Percentiles rank a stretch among this genome's conserved stretches.
Evolutionary conservation across 92 coral and sea anemone species (phyloP).

Genomic region (Phymanthus crucifer): DNA sequence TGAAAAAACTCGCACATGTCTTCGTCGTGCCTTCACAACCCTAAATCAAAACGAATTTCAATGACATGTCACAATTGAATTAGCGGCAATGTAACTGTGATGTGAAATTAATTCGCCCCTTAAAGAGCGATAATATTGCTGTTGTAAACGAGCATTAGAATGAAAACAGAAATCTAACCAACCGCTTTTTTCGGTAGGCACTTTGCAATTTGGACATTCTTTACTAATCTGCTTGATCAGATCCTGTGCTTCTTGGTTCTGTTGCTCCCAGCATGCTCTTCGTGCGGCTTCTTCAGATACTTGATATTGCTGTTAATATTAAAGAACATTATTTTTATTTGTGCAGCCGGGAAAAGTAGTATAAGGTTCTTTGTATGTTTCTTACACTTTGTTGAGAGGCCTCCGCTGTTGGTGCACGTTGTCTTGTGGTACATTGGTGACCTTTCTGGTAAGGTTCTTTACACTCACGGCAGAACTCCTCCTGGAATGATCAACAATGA

Average conservation of each 20-base stretch:
- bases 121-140: too few species aligned
- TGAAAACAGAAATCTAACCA: conserved; percentile 9
- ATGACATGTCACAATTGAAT: too few species aligned
- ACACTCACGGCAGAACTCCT: conserved; percentile 82
- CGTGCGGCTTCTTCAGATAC: conserved; percentile 69
- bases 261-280: conserved; percentile 85
- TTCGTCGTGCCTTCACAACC: too few species aligned
- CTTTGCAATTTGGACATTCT: conserved; percentile 78
- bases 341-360: too few species aligned
- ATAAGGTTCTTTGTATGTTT: too few species aligned
- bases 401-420: conserved; percentile 38
- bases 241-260: conserved; percentile 60
- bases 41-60: too few species aligned
- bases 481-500: conserved; percentile 30
- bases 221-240: conserved; percentile 66
- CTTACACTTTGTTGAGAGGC: conserved; percentile 65
- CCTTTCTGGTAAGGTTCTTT: conserved; percentile 66
- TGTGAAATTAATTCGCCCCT: too few species aligned
- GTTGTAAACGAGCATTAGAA: too few species aligned
- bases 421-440: conserved; percentile 60
- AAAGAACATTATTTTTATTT: neutral
- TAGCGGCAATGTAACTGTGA: too few species aligned
- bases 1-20: too few species aligned
- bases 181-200: conserved; percentile 86
- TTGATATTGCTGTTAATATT: conserved; percentile 53